These are phyloP conservation scores for Bovichtus diacanthus DNA, from an alignment of 2,797 vertebrate species.

Conservation along the genomic window DNA sequence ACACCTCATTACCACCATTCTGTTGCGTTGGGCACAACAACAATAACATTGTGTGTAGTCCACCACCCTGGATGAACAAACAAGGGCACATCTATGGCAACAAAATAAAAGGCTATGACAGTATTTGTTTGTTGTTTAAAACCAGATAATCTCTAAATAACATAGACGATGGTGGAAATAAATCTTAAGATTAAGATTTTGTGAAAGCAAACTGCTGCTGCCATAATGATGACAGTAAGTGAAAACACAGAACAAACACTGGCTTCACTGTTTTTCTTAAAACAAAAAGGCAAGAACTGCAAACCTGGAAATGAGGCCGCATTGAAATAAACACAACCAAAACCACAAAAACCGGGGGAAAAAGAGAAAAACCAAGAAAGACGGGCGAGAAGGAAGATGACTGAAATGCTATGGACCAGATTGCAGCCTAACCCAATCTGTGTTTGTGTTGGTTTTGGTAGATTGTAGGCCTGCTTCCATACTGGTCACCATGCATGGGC, in stretches of 20 bases:
- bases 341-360: constrained; percentile 54
- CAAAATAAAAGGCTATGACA: constrained; percentile 42
- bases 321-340: constrained; percentile 66
- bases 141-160: constrained; percentile 56
- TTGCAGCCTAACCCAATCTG: constrained; percentile 53
- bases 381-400: constrained; percentile 49
- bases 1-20: constrained; percentile 75
- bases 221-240: constrained; percentile 22
- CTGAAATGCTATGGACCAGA: constrained; percentile 48
- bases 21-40: constrained; percentile 59
- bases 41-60: constrained; percentile 53
- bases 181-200: constrained; percentile 1
- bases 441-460: constrained; percentile 70
- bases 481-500: constrained; percentile 69
- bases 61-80: constrained; percentile 58
- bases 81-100: constrained; percentile 43
- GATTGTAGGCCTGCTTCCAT: constrained; percentile 74
- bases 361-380: constrained; percentile 46
- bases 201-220: constrained; percentile 40
- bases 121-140: constrained; percentile 27
- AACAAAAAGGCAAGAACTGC: constrained; percentile 60
- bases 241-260: constrained; percentile 52
- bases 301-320: constrained; percentile 45
- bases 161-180: constrained; percentile 22
- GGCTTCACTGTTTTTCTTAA: constrained; percentile 57